Evolutionary conservation across 1,140 invertebrate genomes (phyloP).

Genomic region (Aphidius gifuensis): DNA sequence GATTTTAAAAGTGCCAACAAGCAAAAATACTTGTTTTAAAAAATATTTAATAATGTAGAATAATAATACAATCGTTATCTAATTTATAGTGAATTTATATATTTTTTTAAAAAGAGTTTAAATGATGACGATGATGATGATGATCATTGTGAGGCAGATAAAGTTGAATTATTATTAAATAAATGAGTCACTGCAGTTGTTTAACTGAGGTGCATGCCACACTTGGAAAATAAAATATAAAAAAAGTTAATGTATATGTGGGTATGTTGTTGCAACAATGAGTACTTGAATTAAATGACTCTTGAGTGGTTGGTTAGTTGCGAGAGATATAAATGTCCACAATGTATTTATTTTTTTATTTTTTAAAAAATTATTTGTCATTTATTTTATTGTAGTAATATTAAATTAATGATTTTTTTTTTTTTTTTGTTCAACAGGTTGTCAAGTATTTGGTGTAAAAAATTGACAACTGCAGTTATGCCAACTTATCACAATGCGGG

Average conservation of each 20-base stretch:
- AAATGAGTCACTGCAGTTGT: no score
- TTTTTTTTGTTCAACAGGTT: conserved; percentile 23
- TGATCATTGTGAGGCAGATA: no score
- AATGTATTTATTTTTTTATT: no score
- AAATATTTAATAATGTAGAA: conserved; percentile 3
- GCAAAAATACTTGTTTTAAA: not conserved
- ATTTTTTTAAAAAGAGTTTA: no score
- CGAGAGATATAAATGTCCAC: no score
- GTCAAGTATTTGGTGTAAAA: conserved; percentile 16
- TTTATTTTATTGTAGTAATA: no score
- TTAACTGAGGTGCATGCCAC: no score
- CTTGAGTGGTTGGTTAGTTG: not conserved
- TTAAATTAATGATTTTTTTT: no score
- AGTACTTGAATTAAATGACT: conserved; percentile 32
- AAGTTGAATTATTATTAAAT: no score
- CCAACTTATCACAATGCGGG: conserved; percentile 55
- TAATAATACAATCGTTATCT: not conserved
- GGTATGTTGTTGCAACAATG: conserved; percentile 32
- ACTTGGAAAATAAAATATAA: no score
- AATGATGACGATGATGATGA: no score
- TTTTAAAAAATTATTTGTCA: no score
- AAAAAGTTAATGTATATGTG: not conserved
- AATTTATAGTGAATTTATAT: not conserved
- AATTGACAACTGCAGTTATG: conserved; percentile 44
- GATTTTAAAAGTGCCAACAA: not conserved